Evolutionary conservation across 2,113 vertebrate species (phyloP), one percentile per base, ranked within the genome.

Genomic region (Percopsis transmontana): DNA sequence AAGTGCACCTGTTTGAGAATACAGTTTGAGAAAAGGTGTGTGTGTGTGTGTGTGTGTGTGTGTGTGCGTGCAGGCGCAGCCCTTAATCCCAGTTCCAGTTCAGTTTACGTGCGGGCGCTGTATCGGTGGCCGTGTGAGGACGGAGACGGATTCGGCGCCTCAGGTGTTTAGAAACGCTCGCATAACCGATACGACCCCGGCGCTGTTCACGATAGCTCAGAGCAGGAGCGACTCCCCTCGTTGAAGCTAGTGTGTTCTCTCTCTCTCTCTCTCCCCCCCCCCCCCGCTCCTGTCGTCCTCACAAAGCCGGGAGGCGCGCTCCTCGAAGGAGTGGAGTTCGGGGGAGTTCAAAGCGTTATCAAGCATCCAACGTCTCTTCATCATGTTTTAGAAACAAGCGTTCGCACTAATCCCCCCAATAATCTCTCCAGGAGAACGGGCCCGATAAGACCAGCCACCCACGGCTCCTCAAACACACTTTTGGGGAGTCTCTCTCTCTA

Each of bases 351-450:
- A 91, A 92, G 91, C 88, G 80, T 91, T 92, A 92, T 92, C 91
- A 83, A 78, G 55, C 76, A 10, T 84, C 57, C 54, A 87, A 86
- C 85, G 90, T 90, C 91, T 92, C 91, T 92, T 93, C 91, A 92
- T 93, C 91, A 91, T 93, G 91, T 92, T 92, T 92, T 92, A 92
- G 91, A 91, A 93, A 93, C 92, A 93, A 92, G 90, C 90, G 81
- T 92, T 87, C 77, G 85, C 87, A 85, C 88, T 92, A 92, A 93
- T 92, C 91, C 92, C 50, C 88, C 83, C 87, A 91, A 86, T 93
- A 93, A 93, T 93, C 92, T 92, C 89, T 91, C 81, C 90, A 90
- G 89, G 90, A 92, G 91, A 91, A 91, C 89, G 87, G 80, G 75
- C 83, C 62, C 69, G 92, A 93, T 93, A 93, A 92, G 88, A 54